These are phyloP conservation scores for Canis aureus DNA, from an alignment of 2,113 vertebrate genomes.

Conservation along the genomic window DNA sequence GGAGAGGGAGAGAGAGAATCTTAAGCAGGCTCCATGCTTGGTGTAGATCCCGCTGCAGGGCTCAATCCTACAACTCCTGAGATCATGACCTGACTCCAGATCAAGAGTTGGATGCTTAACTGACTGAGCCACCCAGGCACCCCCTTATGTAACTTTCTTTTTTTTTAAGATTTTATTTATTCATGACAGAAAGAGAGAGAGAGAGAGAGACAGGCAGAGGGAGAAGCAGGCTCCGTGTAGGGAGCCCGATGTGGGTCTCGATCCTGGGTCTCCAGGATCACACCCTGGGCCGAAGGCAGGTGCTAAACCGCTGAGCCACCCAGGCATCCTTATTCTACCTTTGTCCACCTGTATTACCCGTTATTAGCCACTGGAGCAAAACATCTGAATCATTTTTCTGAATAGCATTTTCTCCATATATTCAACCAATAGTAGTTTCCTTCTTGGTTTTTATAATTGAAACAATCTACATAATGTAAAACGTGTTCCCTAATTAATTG, in stretches of 20 bases:
- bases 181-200: too few species aligned
- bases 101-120: neutral
- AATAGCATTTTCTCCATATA: neutral
- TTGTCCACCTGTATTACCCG: neutral
- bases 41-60: neutral
- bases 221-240: too few species aligned
- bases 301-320: too few species aligned
- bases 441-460: slow-evolving; percentile 39
- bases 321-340: neutral
- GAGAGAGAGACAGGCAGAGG: too few species aligned
- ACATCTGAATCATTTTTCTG: neutral
- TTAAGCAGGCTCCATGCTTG: neutral
- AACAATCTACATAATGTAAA: slow-evolving; percentile 5
- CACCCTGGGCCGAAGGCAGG: too few species aligned
- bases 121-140: neutral
- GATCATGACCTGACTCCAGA: neutral
- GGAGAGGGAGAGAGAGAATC: neutral
- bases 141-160: neutral
- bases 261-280: too few species aligned
- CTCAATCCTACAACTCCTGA: neutral
- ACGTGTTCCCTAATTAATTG: neutral
- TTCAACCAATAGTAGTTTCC: slow-evolving; percentile 34
- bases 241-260: too few species aligned
- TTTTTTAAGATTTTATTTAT: neutral
- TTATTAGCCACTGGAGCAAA: neutral